Evolutionary conservation across 2,113 vertebrate species (phyloP).

Genomic region (Accipiter virgatus): DNA sequence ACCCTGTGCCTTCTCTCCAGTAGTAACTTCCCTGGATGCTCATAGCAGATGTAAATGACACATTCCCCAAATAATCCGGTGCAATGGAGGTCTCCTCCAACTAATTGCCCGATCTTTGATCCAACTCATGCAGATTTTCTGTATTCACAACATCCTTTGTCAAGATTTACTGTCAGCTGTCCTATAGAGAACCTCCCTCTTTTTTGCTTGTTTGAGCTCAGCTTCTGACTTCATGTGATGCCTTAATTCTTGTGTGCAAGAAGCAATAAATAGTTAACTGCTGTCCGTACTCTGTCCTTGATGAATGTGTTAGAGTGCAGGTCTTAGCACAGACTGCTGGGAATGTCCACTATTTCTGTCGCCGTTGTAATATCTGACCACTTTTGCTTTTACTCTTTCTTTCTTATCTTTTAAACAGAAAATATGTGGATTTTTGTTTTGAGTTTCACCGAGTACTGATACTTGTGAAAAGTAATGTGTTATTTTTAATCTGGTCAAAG

Average conservation of each 20-base stretch:
- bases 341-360: background rate
- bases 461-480: background rate
- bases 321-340: background rate
- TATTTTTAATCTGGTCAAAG: background rate
- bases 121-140: background rate
- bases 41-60: background rate
- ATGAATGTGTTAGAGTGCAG: background rate
- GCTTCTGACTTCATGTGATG: background rate
- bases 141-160: background rate
- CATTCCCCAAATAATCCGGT: background rate
- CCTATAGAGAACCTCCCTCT: background rate
- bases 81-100: background rate
- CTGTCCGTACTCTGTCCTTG: background rate
- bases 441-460: background rate
- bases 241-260: background rate
- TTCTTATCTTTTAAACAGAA: background rate
- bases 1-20: background rate
- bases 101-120: background rate
- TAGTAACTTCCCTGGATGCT: background rate
- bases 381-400: background rate
- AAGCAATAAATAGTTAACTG: background rate
- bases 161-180: background rate
- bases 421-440: background rate
- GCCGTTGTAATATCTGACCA: background rate
- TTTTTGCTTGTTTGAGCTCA: background rate